A percentile compares a stretch with the other conserved stretches of the same genome.
Conservation (phyloP, 2,113 vertebrate genomes). For the Catharus minimus region DNA sequence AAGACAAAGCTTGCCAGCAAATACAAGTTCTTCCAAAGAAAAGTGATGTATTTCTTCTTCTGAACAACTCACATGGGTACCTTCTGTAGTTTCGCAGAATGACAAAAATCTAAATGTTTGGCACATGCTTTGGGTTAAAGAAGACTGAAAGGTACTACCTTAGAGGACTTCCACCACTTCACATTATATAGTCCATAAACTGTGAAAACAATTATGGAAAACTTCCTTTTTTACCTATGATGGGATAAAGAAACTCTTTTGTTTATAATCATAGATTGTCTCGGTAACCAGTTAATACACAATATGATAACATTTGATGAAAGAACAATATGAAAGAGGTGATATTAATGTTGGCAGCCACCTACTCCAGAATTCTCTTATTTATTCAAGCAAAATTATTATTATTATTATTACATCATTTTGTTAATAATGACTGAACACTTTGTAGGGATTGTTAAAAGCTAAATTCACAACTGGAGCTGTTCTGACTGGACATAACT, state of each 20-base stretch:
- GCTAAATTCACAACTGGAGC: constrained; percentile 5
- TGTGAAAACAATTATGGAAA: not conserved
- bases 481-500: constrained; percentile 58
- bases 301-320: not conserved
- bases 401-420: constrained; percentile 21
- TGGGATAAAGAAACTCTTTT: not conserved
- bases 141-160: not conserved
- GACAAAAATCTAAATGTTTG: not conserved
- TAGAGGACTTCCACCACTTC: not conserved
- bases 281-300: not conserved
- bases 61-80: not conserved
- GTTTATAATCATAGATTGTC: not conserved
- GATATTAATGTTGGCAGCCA: not conserved
- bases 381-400: constrained; percentile 38
- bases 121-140: not conserved
- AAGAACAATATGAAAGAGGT: not conserved
- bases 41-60: not conserved
- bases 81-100: not conserved
- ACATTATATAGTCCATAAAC: not conserved
- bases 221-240: not conserved
- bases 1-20: not conserved
- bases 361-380: not conserved
- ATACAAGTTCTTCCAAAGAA: not conserved
- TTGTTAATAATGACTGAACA: constrained; percentile 15
- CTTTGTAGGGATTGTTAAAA: constrained; percentile 16